These are phyloP conservation scores for Frankliniella intonsa DNA, from an alignment of 2,888 invertebrate species.

Conservation along the genomic window DNA sequence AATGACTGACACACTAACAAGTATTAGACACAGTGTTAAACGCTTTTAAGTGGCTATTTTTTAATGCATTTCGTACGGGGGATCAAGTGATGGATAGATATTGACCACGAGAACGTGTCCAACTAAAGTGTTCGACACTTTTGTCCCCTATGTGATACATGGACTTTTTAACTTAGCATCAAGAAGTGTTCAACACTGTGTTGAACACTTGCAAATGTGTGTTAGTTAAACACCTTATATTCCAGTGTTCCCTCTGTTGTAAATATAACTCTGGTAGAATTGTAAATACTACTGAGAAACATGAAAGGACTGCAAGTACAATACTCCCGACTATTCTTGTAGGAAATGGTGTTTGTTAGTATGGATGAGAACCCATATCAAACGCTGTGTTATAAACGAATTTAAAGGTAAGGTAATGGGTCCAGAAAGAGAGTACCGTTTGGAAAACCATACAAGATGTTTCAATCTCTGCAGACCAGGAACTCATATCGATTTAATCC, in stretches of 20 bases:
- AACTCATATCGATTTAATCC: constrained; percentile 19
- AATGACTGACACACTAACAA: too few relatives aligned
- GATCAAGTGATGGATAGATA: too few relatives aligned
- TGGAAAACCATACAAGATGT: neutral
- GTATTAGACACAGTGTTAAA: too few relatives aligned
- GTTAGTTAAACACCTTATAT: too few relatives aligned
- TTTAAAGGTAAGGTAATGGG: constrained; percentile 16
- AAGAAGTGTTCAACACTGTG: too few relatives aligned
- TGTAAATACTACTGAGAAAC: constrained; percentile 9
- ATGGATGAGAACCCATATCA: constrained; percentile 25
- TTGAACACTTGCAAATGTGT: too few relatives aligned
- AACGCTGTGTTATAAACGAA: constrained; percentile 20
- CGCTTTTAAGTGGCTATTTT: too few relatives aligned
- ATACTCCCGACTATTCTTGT: constrained; percentile 16
- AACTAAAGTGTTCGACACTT: too few relatives aligned
- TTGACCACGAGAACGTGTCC: too few relatives aligned
- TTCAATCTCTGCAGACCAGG: neutral
- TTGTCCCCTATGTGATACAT: too few relatives aligned
- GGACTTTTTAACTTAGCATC: too few relatives aligned
- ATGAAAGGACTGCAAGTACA: constrained; percentile 23
- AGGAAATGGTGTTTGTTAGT: constrained; percentile 14
- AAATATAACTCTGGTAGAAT: constrained; percentile 1
- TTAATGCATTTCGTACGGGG: too few relatives aligned
- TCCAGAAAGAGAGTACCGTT: neutral
- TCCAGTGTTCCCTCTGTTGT: neutral